Evolutionary conservation across 1,140 invertebrate species (phyloP).

Genomic region (Lamellibrachia luymesi): DNA sequence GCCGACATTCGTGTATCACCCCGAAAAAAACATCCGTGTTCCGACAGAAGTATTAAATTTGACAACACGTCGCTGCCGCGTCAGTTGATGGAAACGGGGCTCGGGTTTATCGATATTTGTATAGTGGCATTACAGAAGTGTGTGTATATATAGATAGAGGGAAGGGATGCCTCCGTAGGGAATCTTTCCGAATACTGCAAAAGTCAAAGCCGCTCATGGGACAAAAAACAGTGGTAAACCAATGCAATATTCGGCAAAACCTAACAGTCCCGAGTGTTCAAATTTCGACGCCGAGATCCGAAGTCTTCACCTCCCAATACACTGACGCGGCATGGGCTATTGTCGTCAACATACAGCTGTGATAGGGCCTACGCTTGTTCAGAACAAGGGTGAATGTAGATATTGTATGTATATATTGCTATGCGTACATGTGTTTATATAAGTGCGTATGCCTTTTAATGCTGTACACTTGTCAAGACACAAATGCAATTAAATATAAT

Average conservation of each 20-base stretch:
- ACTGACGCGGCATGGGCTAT: background rate
- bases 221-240: background rate
- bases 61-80: background rate
- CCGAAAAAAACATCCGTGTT: background rate
- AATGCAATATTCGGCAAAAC: background rate
- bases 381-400: background rate
- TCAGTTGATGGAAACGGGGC: background rate
- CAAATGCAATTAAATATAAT: background rate
- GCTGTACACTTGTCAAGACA: background rate
- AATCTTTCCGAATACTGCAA: background rate
- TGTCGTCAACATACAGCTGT: background rate
- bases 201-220: background rate
- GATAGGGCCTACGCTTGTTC: background rate
- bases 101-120: background rate
- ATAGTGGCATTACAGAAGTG: background rate
- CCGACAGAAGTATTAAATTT: background rate
- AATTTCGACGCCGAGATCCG: background rate
- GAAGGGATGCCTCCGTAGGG: background rate
- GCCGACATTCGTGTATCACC: background rate
- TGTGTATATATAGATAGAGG: background rate
- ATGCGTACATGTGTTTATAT: background rate
- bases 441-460: background rate
- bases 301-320: background rate
- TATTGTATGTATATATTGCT: background rate
- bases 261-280: background rate